phyloP scores from a whole-genome alignment of 2,113 vertebrate species.

The Tachysurus fulvidraco region DNA sequence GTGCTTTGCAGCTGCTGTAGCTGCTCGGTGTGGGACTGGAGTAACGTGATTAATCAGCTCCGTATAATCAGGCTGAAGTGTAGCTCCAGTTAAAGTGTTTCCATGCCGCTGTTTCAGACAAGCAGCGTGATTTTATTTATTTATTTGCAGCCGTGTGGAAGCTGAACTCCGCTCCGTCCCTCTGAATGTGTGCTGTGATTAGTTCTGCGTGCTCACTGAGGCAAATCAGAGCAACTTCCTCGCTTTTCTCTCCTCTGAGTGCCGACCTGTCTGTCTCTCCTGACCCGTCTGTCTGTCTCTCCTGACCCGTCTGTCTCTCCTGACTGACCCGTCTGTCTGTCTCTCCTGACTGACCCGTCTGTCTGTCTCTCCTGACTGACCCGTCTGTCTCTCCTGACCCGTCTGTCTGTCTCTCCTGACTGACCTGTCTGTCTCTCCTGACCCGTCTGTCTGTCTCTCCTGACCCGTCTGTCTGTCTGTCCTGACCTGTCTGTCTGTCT shows the following conservation, averaged over 20 bases:
- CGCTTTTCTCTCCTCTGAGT: background rate
- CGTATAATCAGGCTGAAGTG: background rate
- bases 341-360: no score
- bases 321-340: background rate
- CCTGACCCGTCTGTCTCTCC: background rate
- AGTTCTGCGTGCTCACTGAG: slow-evolving; percentile 6
- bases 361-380: no score
- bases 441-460: no score
- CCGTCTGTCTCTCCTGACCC: no score
- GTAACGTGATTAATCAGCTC: slow-evolving; percentile 19
- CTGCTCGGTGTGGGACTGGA: background rate
- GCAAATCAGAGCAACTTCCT: slow-evolving; percentile 12
- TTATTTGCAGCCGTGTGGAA: slow-evolving; percentile 11
- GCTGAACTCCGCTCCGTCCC: background rate
- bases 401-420: no score
- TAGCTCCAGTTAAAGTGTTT: background rate
- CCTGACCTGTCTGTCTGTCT: no score
- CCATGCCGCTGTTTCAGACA: background rate
- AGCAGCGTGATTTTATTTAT: slow-evolving; percentile 34
- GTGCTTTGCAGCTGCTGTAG: background rate
- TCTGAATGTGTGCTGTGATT: slow-evolving; percentile 10
- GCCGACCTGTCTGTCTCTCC: background rate
- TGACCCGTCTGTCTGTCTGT: no score
- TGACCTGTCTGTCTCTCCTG: no score
- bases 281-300: background rate